Conservation (phyloP, 2,888 invertebrate species). For the Andricus curvator region DNA sequence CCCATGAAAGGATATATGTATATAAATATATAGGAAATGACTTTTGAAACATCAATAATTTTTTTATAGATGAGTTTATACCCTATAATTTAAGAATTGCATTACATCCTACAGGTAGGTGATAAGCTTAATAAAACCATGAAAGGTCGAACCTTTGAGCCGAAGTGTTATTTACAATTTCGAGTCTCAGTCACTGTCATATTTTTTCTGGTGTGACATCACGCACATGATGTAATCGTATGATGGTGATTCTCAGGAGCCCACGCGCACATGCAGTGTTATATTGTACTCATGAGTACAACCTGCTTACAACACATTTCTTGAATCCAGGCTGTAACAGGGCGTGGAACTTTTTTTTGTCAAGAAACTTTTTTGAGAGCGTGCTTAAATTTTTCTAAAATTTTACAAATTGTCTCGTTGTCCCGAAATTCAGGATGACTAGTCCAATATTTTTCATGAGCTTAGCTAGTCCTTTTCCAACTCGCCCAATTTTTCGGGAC, state of each 20-base stretch:
- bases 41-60: conserved; percentile 1
- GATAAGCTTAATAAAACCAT: neutral
- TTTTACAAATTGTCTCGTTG: no score
- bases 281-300: neutral
- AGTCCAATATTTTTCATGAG: no score
- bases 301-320: neutral
- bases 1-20: conserved; percentile 9
- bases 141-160: conserved; percentile 1
- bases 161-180: conserved; percentile 14
- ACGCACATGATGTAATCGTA: conserved; percentile 70
- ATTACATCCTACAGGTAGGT: neutral
- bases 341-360: no score
- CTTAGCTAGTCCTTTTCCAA: no score
- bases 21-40: neutral
- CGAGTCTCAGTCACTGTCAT: conserved; percentile 46
- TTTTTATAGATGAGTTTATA: neutral
- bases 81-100: neutral
- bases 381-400: no score
- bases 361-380: no score
- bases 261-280: neutral
- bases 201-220: conserved; percentile 71
- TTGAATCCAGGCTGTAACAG: neutral
- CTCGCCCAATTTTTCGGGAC: no score
- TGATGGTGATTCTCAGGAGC: conserved; percentile 37
- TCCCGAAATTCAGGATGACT: no score